phyloP scores from a whole-genome alignment of 2,888 invertebrate species.

The Noctua janthina region DNA sequence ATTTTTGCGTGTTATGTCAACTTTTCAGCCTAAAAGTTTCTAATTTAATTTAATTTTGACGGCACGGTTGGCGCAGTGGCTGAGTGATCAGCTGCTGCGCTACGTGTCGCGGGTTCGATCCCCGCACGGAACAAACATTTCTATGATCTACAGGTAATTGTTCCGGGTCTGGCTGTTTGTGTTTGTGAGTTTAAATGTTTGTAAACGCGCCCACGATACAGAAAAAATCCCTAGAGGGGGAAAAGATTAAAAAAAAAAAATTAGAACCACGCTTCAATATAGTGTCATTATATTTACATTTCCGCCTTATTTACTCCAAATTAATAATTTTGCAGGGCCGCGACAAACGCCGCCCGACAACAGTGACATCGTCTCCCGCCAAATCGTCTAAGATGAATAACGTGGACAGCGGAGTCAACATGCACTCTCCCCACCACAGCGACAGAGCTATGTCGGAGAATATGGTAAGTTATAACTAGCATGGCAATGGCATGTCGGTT shows the following conservation, averaged over 20 bases:
- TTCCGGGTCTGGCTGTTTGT: too few relatives aligned
- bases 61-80: too few relatives aligned
- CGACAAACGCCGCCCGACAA: constrained; percentile 82
- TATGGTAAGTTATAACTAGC: constrained; percentile 68
- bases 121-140: too few relatives aligned
- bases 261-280: not conserved
- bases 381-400: constrained; percentile 71
- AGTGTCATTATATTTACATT: not conserved
- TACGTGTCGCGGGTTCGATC: too few relatives aligned
- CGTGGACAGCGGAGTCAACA: constrained; percentile 76
- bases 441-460: constrained; percentile 75
- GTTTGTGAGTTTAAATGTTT: too few relatives aligned
- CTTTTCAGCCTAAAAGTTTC: not conserved
- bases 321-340: constrained; percentile 76
- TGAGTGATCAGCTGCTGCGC: too few relatives aligned
- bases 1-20: not conserved
- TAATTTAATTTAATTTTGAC: not conserved
- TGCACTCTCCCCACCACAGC: constrained; percentile 82
- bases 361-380: constrained; percentile 81
- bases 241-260: too few relatives aligned
- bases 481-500: not conserved
- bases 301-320: not conserved
- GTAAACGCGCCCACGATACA: too few relatives aligned
- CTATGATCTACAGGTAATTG: too few relatives aligned
- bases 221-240: too few relatives aligned